Percentiles rank a stretch among this genome's conserved stretches.
These are phyloP conservation scores for Parazoanthus atlanticus DNA, from an alignment of 92 coral and sea anemone genomes.

Conservation along the genomic window DNA sequence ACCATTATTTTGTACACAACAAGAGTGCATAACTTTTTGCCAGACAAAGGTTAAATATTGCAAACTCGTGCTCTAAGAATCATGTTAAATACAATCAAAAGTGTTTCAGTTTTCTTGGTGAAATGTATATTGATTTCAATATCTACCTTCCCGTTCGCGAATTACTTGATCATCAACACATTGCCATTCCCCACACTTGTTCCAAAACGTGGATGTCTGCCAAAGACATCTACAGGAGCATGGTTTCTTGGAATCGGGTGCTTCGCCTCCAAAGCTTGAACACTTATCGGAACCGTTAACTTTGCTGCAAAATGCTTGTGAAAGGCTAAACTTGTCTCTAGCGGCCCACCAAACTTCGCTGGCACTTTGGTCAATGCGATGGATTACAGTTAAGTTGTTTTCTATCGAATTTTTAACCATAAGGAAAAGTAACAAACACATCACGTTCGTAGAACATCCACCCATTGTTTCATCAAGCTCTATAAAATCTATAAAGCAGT, in stretches of 20 bases:
- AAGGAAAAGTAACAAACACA: background rate
- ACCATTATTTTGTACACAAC: too few species aligned
- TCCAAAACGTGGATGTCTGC: background rate
- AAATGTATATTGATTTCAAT: background rate
- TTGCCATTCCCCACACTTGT: conserved; percentile 20
- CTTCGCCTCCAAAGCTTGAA: background rate
- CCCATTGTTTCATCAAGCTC: background rate
- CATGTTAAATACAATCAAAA: background rate
- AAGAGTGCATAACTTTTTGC: background rate
- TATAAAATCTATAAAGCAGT: background rate
- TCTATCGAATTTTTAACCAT: background rate
- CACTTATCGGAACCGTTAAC: background rate
- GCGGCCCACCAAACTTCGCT: conserved; percentile 24
- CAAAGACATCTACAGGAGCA: conserved; percentile 25
- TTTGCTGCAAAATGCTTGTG: background rate
- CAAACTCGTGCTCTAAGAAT: background rate
- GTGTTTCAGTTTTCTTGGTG: background rate
- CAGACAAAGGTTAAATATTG: background rate
- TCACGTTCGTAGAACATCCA: background rate
- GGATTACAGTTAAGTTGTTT: background rate
- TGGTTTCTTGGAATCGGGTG: background rate
- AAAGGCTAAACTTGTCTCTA: conserved; percentile 12
- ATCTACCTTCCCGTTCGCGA: conserved; percentile 34
- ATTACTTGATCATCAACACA: conserved; percentile 23
- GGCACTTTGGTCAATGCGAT: background rate